These are phyloP conservation scores for Sinocyclocheilus rhinocerous DNA, from an alignment of 2,113 vertebrate species.

Conservation along the genomic window DNA sequence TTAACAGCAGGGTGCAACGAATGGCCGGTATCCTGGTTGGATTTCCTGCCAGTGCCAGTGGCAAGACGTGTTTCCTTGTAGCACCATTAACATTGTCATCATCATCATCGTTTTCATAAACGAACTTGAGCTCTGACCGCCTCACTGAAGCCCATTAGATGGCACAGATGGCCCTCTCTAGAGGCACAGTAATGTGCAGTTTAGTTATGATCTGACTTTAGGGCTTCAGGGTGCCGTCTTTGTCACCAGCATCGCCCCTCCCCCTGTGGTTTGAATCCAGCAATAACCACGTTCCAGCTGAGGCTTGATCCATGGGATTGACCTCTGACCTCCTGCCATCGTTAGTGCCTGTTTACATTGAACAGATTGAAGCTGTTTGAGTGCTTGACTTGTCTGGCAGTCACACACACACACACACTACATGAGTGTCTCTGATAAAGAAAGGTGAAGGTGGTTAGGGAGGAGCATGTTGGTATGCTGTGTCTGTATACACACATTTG, in stretches of 20 bases:
- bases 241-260: slow-evolving; percentile 55
- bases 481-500: slow-evolving; percentile 87
- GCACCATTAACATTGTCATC: slow-evolving; percentile 55
- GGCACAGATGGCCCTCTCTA: slow-evolving; percentile 73
- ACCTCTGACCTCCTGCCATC: slow-evolving; percentile 71
- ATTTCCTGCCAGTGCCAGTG: slow-evolving; percentile 14
- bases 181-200: slow-evolving; percentile 69
- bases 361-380: slow-evolving; percentile 72
- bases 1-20: slow-evolving; percentile 13
- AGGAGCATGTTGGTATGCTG: slow-evolving; percentile 80
- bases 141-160: slow-evolving; percentile 67
- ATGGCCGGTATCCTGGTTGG: slow-evolving; percentile 32
- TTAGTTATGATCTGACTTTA: slow-evolving; percentile 67
- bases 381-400: slow-evolving; percentile 1
- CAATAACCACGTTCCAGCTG: slow-evolving; percentile 74
- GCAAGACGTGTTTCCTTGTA: slow-evolving; percentile 61
- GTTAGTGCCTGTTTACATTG: slow-evolving; percentile 74
- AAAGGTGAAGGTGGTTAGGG: slow-evolving; percentile 37
- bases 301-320: slow-evolving; percentile 75
- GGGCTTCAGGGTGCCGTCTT: slow-evolving; percentile 60
- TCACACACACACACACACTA: background rate
- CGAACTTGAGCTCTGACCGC: slow-evolving; percentile 63
- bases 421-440: slow-evolving; percentile 56
- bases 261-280: slow-evolving; percentile 61
- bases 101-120: slow-evolving; percentile 70